These are phyloP conservation scores for Pangasius djambal DNA, from an alignment of 2,797 vertebrate species.

Conservation along the genomic window DNA sequence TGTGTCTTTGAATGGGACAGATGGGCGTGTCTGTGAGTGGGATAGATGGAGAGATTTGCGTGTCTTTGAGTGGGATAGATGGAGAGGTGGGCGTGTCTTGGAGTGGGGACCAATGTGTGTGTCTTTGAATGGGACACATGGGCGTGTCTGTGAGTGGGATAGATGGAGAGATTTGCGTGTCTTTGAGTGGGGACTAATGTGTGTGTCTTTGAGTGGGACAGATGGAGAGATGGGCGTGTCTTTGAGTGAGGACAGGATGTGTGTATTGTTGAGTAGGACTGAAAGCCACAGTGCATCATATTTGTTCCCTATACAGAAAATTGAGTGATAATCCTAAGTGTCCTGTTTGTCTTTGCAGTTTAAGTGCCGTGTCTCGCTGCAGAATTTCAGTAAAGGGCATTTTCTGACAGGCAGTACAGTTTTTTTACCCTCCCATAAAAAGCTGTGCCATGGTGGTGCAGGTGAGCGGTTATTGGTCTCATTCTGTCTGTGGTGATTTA, in stretches of 20 bases:
- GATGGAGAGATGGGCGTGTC: not conserved
- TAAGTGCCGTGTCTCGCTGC: not conserved
- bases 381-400: constrained; percentile 13
- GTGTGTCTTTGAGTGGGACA: not conserved
- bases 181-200: not conserved
- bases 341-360: not conserved
- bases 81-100: not conserved
- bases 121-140: not conserved
- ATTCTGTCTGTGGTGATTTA: constrained; percentile 64
- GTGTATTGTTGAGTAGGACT: not conserved
- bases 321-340: not conserved
- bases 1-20: not conserved
- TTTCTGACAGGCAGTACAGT: constrained; percentile 29
- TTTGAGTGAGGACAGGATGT: not conserved
- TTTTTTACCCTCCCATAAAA: constrained; percentile 20
- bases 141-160: not conserved
- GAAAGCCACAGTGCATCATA: not conserved
- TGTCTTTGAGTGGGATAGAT: not conserved
- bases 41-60: no score
- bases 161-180: not conserved
- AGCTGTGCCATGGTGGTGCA: constrained; percentile 46
- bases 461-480: constrained; percentile 57
- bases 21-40: not conserved
- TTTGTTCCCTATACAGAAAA: not conserved
- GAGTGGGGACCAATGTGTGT: not conserved